phyloP scores from a whole-genome alignment of 2,113 vertebrate genomes.

The Aptenodytes patagonicus region DNA sequence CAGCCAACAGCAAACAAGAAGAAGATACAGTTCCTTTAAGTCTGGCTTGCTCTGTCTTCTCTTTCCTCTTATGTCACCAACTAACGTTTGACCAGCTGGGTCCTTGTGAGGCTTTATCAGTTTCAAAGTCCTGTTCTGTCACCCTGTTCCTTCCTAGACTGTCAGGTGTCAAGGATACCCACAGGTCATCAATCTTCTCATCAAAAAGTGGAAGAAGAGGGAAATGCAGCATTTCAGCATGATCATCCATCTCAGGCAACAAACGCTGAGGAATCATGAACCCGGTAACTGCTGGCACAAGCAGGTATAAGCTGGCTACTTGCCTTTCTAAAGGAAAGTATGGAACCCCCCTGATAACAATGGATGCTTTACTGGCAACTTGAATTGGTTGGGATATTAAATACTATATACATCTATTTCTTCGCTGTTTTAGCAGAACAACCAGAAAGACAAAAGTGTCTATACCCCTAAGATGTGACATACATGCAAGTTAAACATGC shows the following conservation, averaged over 20 bases:
- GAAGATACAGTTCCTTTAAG: not conserved
- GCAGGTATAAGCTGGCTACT: not conserved
- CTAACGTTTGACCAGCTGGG: not conserved
- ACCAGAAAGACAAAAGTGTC: not conserved
- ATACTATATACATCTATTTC: not conserved
- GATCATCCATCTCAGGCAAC: not conserved
- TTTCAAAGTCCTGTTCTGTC: not conserved
- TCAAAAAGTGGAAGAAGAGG: not conserved
- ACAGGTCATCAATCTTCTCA: not conserved
- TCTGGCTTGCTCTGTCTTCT: not conserved
- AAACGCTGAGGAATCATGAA: not conserved
- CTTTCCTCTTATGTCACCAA: not conserved
- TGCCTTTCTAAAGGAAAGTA: not conserved
- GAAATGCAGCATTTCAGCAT: not conserved
- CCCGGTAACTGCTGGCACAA: not conserved
- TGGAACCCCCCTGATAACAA: not conserved
- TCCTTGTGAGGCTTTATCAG: not conserved
- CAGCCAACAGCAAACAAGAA: not conserved
- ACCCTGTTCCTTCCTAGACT: not conserved
- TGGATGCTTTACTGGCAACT: not conserved
- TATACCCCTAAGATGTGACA: not conserved
- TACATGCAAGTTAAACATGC: not conserved
- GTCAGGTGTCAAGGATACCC: not conserved
- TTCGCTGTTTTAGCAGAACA: not conserved
- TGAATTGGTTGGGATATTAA: not conserved